Evolutionary conservation across 2,797 vertebrate genomes (phyloP), one percentile per base, ranked within the genome.

Genomic region (Parauchenoglanis ngamensis): DNA sequence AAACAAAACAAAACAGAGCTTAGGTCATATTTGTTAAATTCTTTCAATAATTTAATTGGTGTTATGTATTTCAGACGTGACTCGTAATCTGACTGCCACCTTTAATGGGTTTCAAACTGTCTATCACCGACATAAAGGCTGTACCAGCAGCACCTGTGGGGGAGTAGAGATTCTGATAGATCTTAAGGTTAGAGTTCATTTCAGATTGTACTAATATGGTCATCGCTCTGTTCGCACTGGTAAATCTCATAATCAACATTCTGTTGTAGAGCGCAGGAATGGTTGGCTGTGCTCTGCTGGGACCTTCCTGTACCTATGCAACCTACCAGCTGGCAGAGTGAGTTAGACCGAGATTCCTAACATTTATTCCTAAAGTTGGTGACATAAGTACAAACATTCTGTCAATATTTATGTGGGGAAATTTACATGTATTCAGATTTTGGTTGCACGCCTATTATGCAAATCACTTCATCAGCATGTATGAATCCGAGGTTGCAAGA

Each of bases 321-420:
- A 97, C 97, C 57, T 97, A 89, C 91, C 95, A 96, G 65, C 96
- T 99, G 90, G 93, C 96, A 82, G 97, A 97, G 98, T 99, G 95
- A 97, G 98, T 97, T 75, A 35, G 17, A 54, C n/a, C 76, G 35
- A 73, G 23, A 59, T 57, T 86, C 23, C 5, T 68, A 25, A 56
- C 40, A 13, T 85, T 21, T 35, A n/a, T 65, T 78, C 17, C 46
- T 49, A 78, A 8, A 79, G 19, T 40, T 78, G 52, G 52, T 78
- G 31, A 59, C 77, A 10, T 59, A 25, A 59, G 28, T 79, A 28
- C 19, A 35, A 21, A 23, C 1, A 4, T 25, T 35, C 23, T 79
- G n/a, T 21, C 19, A 57, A 23, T 40, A 40, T 80, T 40, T 59
- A 40, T 80, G 10, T 79, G 21, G 17, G 28, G 15, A 79, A 79